Evolutionary conservation across 2,113 vertebrate genomes (phyloP).

Genomic region (Xyliphius kryptos): DNA sequence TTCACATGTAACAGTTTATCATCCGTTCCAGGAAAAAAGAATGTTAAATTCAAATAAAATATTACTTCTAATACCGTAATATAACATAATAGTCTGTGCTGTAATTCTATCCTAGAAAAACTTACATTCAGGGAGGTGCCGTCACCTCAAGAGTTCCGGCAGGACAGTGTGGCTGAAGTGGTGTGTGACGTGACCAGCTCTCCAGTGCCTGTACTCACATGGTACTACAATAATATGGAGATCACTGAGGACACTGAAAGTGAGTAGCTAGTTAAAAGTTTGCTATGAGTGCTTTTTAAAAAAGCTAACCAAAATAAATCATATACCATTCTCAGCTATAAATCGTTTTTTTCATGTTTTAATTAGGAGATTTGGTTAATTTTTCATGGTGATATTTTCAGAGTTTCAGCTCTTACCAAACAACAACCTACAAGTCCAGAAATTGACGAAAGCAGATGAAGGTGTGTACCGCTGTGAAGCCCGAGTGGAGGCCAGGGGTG

Average conservation of each 20-base stretch:
- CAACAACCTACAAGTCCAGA: constrained; percentile 92
- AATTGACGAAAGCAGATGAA: constrained; percentile 91
- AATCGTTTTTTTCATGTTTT: no score
- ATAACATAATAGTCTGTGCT: constrained; percentile 12
- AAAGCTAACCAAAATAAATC: no score
- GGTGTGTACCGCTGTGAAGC: constrained; percentile 95
- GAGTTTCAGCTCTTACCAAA: constrained; percentile 83
- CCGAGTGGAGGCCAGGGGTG: constrained; percentile 90
- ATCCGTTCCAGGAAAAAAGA: no score
- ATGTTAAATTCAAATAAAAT: no score
- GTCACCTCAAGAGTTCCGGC: constrained; percentile 91
- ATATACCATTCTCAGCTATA: no score
- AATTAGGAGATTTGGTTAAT: no score
- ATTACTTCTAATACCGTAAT: neutral
- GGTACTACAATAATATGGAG: constrained; percentile 88
- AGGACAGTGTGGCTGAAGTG: constrained; percentile 87
- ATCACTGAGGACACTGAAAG: constrained; percentile 81
- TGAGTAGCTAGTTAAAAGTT: constrained; percentile 61
- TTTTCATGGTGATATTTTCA: no score
- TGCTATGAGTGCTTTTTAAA: no score
- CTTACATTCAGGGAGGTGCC: constrained; percentile 83
- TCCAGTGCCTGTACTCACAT: constrained; percentile 85
- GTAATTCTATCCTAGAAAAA: constrained; percentile 69
- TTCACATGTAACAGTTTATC: no score
- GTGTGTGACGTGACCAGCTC: constrained; percentile 88